Evolutionary conservation across 1,140 invertebrate species (phyloP).

Genomic region (Drosophila ercepeae): DNA sequence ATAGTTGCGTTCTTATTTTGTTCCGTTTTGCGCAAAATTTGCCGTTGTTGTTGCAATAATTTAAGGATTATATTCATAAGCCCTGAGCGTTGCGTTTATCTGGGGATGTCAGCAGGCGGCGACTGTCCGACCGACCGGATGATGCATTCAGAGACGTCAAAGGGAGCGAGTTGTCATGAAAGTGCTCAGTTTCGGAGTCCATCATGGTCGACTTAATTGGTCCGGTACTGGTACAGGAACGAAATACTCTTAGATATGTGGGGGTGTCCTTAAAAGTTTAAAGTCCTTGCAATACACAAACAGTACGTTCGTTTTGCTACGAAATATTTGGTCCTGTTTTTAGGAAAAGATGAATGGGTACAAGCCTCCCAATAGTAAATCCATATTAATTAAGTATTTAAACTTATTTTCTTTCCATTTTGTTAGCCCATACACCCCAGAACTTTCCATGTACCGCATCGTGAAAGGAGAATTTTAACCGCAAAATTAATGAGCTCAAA

Average conservation of each 20-base stretch:
- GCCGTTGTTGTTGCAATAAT: conserved; percentile 73
- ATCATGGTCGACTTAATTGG: neutral
- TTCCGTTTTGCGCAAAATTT: conserved; percentile 43
- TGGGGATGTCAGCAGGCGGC: conserved; percentile 34
- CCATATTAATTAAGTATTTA: neutral
- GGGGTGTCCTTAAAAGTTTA: no score
- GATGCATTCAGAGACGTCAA: conserved; percentile 6
- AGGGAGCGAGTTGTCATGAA: neutral
- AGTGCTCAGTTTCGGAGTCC: neutral
- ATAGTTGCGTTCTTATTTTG: conserved; percentile 66
- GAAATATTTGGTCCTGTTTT: no score
- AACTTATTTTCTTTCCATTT: neutral
- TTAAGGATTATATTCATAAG: conserved; percentile 81
- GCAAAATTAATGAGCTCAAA: conserved; percentile 78
- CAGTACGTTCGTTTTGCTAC: no score
- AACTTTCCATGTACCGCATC: conserved; percentile 26
- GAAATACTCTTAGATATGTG: no score
- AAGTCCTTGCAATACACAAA: no score
- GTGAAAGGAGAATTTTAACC: conserved; percentile 40
- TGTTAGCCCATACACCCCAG: conserved; percentile 16
- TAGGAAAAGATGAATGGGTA: neutral
- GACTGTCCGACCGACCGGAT: conserved; percentile 8
- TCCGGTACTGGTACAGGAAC: neutral
- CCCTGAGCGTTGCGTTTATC: conserved; percentile 62
- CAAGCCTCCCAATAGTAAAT: neutral